Percentiles rank a stretch among this genome's conserved stretches.
phyloP scores from a whole-genome alignment of 1,140 invertebrate genomes.

The Drosophila athabasca region DNA sequence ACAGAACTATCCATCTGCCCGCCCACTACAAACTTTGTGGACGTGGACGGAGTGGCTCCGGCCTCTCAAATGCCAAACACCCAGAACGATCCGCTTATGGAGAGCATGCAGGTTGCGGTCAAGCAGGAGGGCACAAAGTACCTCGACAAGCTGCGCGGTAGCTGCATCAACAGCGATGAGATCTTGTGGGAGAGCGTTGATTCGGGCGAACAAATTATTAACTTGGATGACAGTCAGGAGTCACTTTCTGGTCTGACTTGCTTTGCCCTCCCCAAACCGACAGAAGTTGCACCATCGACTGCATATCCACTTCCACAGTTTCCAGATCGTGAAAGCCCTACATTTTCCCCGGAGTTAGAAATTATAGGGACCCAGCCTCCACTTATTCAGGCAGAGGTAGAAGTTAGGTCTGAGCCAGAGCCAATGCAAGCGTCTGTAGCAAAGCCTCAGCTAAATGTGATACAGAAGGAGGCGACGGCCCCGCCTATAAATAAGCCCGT shows the following conservation, averaged over 20 bases:
- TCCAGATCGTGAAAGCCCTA: too few species aligned
- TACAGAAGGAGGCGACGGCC: background rate
- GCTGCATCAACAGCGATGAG: background rate
- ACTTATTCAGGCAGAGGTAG: too few species aligned
- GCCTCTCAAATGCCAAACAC: constrained; percentile 1
- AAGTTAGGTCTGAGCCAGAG: too few species aligned
- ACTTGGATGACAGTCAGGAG: constrained; percentile 13
- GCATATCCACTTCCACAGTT: too few species aligned
- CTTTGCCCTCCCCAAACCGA: constrained; percentile 1
- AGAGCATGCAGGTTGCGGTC: background rate
- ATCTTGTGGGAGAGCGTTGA: constrained; percentile 20
- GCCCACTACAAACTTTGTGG: constrained; percentile 12
- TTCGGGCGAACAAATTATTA: constrained; percentile 10
- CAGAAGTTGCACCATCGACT: background rate
- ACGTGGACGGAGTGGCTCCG: background rate
- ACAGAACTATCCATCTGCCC: constrained; percentile 12
- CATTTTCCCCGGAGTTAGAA: too few species aligned
- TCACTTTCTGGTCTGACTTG: constrained; percentile 5
- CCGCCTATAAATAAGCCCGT: background rate
- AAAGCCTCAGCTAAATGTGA: too few species aligned
- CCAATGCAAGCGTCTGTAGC: too few species aligned
- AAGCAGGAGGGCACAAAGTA: constrained; percentile 22
- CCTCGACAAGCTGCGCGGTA: constrained; percentile 21
- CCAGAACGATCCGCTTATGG: constrained; percentile 18
- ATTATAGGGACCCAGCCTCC: background rate